Percentiles rank a stretch among this genome's conserved stretches.
Evolutionary conservation across 1,140 invertebrate species (phyloP).

Genomic region (Drosophila navojoa): DNA sequence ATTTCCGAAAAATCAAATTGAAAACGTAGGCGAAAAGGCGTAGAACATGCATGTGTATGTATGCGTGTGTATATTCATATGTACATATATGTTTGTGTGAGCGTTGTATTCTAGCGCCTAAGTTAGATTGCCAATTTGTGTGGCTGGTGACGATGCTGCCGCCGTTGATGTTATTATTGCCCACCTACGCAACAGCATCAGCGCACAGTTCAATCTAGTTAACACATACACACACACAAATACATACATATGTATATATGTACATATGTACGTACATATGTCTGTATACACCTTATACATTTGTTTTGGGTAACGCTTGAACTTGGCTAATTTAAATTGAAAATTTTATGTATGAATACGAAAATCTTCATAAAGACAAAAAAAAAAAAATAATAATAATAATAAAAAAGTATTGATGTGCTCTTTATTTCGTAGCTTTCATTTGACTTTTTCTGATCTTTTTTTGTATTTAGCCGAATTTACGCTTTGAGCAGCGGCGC

Average conservation of each 20-base stretch:
- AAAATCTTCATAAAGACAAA: conserved; percentile 17
- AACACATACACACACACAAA: conserved; percentile 7
- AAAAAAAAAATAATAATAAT: too few species aligned
- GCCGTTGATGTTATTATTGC: conserved; percentile 32
- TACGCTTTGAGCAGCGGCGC: conserved; percentile 34
- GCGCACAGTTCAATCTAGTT: conserved; percentile 48
- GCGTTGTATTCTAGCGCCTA: conserved; percentile 52
- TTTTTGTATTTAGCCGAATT: conserved; percentile 36
- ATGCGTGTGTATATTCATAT: conserved; percentile 15
- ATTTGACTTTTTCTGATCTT: conserved; percentile 3
- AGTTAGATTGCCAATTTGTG: conserved; percentile 66
- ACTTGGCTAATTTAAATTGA: conserved; percentile 69
- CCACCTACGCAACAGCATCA: conserved; percentile 60
- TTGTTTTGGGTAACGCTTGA: conserved; percentile 54
- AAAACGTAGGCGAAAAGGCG: conserved; percentile 73
- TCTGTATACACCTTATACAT: conserved; percentile 41
- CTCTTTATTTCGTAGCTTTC: conserved; percentile 18
- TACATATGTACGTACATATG: conserved; percentile 5
- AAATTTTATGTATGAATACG: conserved; percentile 42
- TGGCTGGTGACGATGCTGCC: conserved; percentile 32
- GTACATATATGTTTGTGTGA: conserved; percentile 38
- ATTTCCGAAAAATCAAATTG: conserved; percentile 71
- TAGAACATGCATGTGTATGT: conserved; percentile 25
- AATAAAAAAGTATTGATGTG: neutral
- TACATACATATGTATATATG: neutral